Evolutionary conservation across 2,797 vertebrate species (phyloP).

Genomic region (Manis javanica): DNA sequence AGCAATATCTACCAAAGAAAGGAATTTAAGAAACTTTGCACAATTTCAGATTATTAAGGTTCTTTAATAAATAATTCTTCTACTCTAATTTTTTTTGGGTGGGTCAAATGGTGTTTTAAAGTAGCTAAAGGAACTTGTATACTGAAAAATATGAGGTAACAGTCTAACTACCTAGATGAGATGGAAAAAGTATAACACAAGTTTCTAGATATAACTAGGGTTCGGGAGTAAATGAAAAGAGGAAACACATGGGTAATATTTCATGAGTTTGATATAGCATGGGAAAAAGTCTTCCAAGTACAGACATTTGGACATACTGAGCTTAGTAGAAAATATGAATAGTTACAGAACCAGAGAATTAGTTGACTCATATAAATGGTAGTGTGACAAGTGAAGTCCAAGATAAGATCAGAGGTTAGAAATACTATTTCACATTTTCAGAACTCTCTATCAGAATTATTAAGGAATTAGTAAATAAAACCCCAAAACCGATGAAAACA

Average conservation of each 20-base stretch:
- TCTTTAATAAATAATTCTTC: not conserved
- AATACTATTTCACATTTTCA: not conserved
- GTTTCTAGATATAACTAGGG: not conserved
- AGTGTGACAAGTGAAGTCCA: not conserved
- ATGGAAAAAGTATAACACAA: not conserved
- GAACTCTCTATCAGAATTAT: not conserved
- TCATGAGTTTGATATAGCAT: conserved; percentile 1
- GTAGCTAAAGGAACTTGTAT: not conserved
- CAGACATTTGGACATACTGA: not conserved
- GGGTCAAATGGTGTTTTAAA: not conserved
- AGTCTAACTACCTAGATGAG: not conserved
- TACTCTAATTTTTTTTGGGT: not conserved
- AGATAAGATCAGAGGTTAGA: not conserved
- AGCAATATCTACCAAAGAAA: not conserved
- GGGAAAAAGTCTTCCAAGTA: not conserved
- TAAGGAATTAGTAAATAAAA: not conserved
- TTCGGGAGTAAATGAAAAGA: not conserved
- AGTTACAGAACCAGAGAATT: not conserved
- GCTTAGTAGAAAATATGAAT: not conserved
- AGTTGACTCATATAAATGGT: not conserved
- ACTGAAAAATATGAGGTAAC: not conserved
- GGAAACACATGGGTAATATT: not conserved
- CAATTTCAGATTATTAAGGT: not conserved
- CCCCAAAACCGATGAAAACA: not conserved
- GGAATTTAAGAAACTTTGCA: not conserved